Evolutionary conservation across 2,797 vertebrate genomes (phyloP), one percentile per base, ranked within the genome.

Genomic region (Gymnopithys bicolor): DNA sequence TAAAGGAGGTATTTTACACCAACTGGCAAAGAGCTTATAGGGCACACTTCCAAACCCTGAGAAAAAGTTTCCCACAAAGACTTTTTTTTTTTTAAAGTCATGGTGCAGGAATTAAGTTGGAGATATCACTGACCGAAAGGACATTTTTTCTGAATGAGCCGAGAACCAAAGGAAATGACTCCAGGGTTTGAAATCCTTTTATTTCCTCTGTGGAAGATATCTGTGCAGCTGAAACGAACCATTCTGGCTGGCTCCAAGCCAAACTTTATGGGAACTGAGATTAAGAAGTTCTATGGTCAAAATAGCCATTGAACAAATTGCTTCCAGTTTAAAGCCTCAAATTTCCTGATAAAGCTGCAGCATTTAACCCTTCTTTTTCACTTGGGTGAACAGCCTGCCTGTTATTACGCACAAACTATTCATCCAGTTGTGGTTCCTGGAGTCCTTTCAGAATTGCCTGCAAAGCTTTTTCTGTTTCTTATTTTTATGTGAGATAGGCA

Each of bases 111-210:
- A 97, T 98, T 98, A 98, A 98, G 97, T 97, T 94, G 97, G 97
- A 98, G 97, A 97, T 98, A 98, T 98, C 97, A 93, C 92, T 98
- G 97, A 98, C 98, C 96, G 37, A 98, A 98, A 97, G 97, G 97
- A 98, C 94, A 97, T 98, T 95, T 98, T 98, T 97, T 93, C 96
- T 98, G 96, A 98, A 98, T 98, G 96, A 98, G 97, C 97, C 49
- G 94, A 92, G 97, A 98, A 98, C 97, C 96, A 98, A 97, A 98
- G 98, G 98, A 99, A 99, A 98, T 99, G 98, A 99, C 98, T 98
- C 98, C 80, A 87, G 69, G 97, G 97, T 98, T 98, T 98, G 97
- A 98, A 98, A 97, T 98, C 97, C 98, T 98, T 98, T 98, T 96
- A 97, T 98, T 99, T 99, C 98, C 98, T 98, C 97, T 97, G 91